Evolutionary conservation across 2,888 invertebrate genomes (phyloP), one percentile per base, ranked within the genome.

Genomic region (Hydrotaea cyrtoneurina): DNA sequence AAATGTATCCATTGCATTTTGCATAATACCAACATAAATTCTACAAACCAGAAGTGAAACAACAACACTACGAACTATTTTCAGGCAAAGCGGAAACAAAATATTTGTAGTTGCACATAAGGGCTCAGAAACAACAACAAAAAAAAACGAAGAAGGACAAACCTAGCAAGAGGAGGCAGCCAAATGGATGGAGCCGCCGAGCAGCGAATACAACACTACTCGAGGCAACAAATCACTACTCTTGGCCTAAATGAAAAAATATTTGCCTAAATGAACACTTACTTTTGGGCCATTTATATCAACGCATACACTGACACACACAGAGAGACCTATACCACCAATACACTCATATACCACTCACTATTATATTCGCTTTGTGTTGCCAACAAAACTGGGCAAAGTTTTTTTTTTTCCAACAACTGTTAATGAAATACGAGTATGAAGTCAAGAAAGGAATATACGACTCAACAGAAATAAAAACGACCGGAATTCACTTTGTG

Each of bases 21-120:
- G 53, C 75, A 78, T 72, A 82, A 79, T 55, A 57, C 39, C 23
- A 39, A 64, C 79, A 80, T 83, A 83, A 80, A 80, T 83, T 83
- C 66, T 82, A 23, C 66, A 23, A 19, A 59, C 55, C 71, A 80
- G 73, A 74, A 78, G 72, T 39, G 73, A 36, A 46, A 59, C 59
- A 59, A 59, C 19, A 55, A 21, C 55, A 10, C 55, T 17, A 55
- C 39, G 21, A 55, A 21, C 21, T 21, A 19, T 55, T 55, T 55
- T 7, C 55, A 55, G 39, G 19, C 55, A 15, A 73, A 74, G 50
- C 71, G 76, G 62, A 74, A 72, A 72, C 75, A 75, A 76, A 64
- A 59, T 76, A 78, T 78, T 74, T 78, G 69, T 59, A 50, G 57
- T 21, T 50, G 46, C 13, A 53, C 55, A 50, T 19, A 21, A 8